Evolutionary conservation across 2,888 invertebrate species (phyloP).

Genomic region (Apomyelois bistriatella): DNA sequence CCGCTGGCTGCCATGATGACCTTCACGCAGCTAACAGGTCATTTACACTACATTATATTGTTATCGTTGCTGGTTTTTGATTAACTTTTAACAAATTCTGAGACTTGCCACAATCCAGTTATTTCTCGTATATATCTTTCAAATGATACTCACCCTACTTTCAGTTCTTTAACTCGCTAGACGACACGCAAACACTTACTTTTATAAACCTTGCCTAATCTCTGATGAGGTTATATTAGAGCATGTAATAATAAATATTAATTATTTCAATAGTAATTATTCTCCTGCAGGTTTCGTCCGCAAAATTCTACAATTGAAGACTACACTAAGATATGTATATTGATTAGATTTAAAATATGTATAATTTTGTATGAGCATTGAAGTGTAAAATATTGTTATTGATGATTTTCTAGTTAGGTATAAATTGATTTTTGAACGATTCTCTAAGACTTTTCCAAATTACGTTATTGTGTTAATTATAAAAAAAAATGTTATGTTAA

Average conservation of each 20-base stretch:
- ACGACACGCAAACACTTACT: too few species aligned
- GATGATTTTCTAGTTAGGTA: conserved; percentile 1
- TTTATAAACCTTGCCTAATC: too few species aligned
- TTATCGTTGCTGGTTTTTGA: too few species aligned
- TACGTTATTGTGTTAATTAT: not conserved
- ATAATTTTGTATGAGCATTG: conserved; percentile 4
- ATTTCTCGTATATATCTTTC: too few species aligned
- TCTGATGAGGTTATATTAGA: too few species aligned
- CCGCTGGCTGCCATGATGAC: conserved; percentile 56
- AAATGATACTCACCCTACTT: too few species aligned
- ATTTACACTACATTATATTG: conserved; percentile 5
- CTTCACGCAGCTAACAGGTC: conserved; percentile 13
- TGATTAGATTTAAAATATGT: too few species aligned
- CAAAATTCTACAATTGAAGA: conserved; percentile 27
- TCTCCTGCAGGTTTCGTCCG: conserved; percentile 31
- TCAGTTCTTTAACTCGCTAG: too few species aligned
- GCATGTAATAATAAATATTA: too few species aligned
- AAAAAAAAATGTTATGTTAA: not conserved
- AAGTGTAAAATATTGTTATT: conserved; percentile 7
- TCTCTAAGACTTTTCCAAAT: too few species aligned
- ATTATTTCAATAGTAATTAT: conserved; percentile 15
- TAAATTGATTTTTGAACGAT: not conserved
- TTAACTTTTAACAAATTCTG: too few species aligned
- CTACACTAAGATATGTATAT: conserved; percentile 15
- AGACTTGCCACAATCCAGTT: too few species aligned